Base-by-base conservation (phyloP, 2,888 invertebrate genomes). In the Rhagonycha fulva region DNA sequence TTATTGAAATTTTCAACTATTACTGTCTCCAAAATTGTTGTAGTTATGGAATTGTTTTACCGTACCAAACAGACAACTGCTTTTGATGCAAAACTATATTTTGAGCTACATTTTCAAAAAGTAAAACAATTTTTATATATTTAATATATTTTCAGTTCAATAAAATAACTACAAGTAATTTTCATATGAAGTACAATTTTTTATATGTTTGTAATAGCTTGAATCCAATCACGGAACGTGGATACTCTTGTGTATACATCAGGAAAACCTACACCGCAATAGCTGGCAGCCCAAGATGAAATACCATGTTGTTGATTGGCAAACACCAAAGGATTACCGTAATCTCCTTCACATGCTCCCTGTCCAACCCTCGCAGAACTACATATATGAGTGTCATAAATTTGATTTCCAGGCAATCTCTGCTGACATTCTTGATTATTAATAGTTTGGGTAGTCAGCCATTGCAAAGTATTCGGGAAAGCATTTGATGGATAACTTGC, bases 381-480 rank as follows among this genome's bases (percentile, higher is more conserved):
- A 11, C 70, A 70, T 24, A 23, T 2, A 1, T 70, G 14, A 23
- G 14, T 23, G 12, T 32, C 23, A 24, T 1, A 60, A 66, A 66
- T 66, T 66, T 66, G 14, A 14, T 19, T 10, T 23, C 63, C 63
- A 4, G 19, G 63, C n/a, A 66, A 19, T 19, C 4, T 26, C 12
- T 12, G 24, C 9, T 66, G 63, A 7, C 63, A 66, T 12, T 24
- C 63, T 4, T 88, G 87, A 26, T 90, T 88, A 71, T 87, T 90
- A 14, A 92, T 82, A 0, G 90, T 87, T 0, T 84, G 87, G 73
- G 90, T 81, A 77, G 89, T 85, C 72, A 92, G 90, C 83, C 89
- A 89, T 81, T 92, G 92, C 9, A 92, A 87, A 7, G 89, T 87
- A 73, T 89, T 88, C 0, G 92, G 91, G 0, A 88, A 82, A 3